Base-by-base conservation (phyloP, 2,797 vertebrate species). In the Epinephelus awoara region DNA sequence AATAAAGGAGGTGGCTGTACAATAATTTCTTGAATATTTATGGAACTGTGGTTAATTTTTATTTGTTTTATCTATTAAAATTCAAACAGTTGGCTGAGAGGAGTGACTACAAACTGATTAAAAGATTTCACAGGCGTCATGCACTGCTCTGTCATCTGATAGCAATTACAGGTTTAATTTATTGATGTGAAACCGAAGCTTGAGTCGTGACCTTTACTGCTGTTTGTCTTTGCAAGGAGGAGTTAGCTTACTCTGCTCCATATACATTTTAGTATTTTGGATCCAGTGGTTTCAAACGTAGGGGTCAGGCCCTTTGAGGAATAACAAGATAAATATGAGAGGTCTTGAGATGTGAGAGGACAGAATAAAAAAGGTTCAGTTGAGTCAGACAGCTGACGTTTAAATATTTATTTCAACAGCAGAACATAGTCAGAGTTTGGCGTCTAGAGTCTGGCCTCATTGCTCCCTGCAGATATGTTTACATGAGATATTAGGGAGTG, bases 141-240 rank as follows among this genome's bases (percentile, higher is more conserved):
- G n/a, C 13, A 29, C 21, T 38, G 47, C 21, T 12, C n/a, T n/a
- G 15, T 75, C 2, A 23, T 72, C 58, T 34, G 23, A 79, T 10
- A n/a, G 19, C 44, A 51, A 25, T 67, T 54, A 63, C 23, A 49
- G 17, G 4, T 59, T 12, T 29, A 14, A 66, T 51, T 12, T 17
- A 47, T 44, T 34, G 46, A 29, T 23, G 38, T 82, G 52, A 77
- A 77, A 77, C 25, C 3, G 15, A 51, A 52, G 42, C 21, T 54
- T n/a, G 21, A 47, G 63, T 46, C 58, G 7, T 65, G 73, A 73
- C 51, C 77, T 68, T 72, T 34, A 58, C 10, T 29, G 62, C 58
- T 64, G 64, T 59, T 77, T 76, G 64, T 76, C 19, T 23, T 72
- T 63, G 27, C 44, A 49, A 10, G 15, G n/a, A 40, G 52, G 55